phyloP scores from a whole-genome alignment of 2,797 vertebrate genomes.

The Picus viridis region DNA sequence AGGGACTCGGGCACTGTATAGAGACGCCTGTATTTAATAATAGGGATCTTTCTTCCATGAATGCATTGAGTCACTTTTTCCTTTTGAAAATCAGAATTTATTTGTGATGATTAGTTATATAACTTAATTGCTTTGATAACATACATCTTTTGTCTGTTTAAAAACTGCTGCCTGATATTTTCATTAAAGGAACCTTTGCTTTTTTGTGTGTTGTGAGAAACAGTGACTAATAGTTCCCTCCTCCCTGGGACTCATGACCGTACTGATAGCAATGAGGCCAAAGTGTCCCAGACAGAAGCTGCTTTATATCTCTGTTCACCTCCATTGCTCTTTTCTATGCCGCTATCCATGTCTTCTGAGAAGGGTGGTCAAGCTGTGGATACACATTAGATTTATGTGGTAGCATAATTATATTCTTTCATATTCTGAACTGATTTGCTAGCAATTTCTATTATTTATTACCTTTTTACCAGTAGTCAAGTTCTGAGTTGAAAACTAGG shows the following conservation, averaged over 20 bases:
- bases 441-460: not conserved
- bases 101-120: not conserved
- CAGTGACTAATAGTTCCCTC: not conserved
- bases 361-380: not conserved
- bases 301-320: not conserved
- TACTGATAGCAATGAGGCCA: not conserved
- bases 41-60: not conserved
- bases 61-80: not conserved
- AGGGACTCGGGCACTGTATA: not conserved
- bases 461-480: not conserved
- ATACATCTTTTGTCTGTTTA: not conserved
- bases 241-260: accelerated
- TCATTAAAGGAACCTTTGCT: not conserved
- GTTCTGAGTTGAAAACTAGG: not conserved
- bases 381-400: not conserved
- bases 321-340: not conserved
- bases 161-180: not conserved
- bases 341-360: not conserved
- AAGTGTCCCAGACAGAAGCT: not conserved
- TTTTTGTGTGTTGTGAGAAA: not conserved
- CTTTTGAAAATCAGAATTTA: not conserved
- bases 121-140: not conserved
- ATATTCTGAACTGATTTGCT: not conserved
- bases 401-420: not conserved
- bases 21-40: not conserved